These are phyloP conservation scores for Liodrosophila aerea DNA, from an alignment of 2,888 invertebrate species.

Conservation along the genomic window DNA sequence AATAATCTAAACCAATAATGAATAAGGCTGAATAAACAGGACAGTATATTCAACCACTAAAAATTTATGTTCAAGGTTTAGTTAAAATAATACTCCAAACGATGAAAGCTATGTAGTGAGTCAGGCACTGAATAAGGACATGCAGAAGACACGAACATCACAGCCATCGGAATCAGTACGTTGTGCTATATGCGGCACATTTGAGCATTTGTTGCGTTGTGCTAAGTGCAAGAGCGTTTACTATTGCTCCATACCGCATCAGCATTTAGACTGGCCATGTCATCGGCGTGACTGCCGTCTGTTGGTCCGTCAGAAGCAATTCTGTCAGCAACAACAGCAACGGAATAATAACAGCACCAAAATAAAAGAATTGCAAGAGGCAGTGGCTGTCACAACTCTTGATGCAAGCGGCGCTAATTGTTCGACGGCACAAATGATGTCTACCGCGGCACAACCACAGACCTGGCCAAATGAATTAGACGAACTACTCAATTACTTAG, in stretches of 20 bases:
- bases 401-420: constrained; percentile 59
- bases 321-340: no score
- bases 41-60: no score
- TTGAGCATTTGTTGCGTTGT: constrained; percentile 85
- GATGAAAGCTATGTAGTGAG: constrained; percentile 38
- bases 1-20: no score
- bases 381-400: constrained; percentile 62
- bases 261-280: constrained; percentile 89
- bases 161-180: no score
- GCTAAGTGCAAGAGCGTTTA: constrained; percentile 88
- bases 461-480: constrained; percentile 63
- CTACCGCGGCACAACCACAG: constrained; percentile 53
- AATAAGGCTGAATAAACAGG: no score
- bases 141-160: constrained; percentile 35
- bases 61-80: constrained; percentile 48
- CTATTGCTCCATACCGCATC: constrained; percentile 92
- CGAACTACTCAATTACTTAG: constrained; percentile 48
- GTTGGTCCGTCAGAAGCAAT: constrained; percentile 79
- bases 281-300: constrained; percentile 87
- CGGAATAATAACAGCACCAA: constrained; percentile 57
- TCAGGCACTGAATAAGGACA: constrained; percentile 71
- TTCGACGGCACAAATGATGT: constrained; percentile 60
- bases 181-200: constrained; percentile 79
- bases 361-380: constrained; percentile 71
- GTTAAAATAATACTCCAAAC: constrained; percentile 31